A percentile compares a stretch with the other conserved stretches of the same genome.
Conservation (phyloP, 2,797 vertebrate genomes). For the Gymnothorax reevesii region DNA sequence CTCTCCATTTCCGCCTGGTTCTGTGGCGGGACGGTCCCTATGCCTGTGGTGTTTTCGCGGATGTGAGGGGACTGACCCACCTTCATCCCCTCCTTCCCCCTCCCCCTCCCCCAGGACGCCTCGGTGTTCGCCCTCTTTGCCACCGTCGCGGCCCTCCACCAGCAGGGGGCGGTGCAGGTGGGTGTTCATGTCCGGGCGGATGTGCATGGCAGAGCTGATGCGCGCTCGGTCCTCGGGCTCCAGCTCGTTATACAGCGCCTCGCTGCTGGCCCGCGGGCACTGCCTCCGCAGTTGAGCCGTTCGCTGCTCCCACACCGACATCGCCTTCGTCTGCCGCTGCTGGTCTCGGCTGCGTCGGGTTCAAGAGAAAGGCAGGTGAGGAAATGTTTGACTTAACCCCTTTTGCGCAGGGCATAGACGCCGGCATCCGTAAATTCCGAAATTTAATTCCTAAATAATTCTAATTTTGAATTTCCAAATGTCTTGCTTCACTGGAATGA, state of each 20-base stretch:
- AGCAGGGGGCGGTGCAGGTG: conserved; percentile 90
- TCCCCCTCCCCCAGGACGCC: conserved; percentile 34
- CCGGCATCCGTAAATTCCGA: too few relatives aligned
- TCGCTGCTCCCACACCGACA: conserved; percentile 96
- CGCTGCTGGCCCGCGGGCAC: conserved; percentile 87
- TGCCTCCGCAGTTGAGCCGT: conserved; percentile 91
- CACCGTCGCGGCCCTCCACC: conserved; percentile 74
- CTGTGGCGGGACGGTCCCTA: conserved; percentile 69
- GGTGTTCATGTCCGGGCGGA: conserved; percentile 91
- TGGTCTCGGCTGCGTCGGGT: conserved; percentile 80
- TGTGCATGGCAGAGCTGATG: conserved; percentile 80
- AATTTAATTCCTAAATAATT: too few relatives aligned
- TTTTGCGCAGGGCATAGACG: too few relatives aligned
- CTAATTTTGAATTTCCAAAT: too few relatives aligned
- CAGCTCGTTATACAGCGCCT: conserved; percentile 91
- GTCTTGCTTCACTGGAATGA: too few relatives aligned
- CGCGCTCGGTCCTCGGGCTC: conserved; percentile 86
- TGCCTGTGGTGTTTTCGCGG: conserved; percentile 77
- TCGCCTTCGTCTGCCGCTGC: conserved; percentile 83
- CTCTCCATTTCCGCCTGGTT: conserved; percentile 57
- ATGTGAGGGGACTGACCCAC: conserved; percentile 38
- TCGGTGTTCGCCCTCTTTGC: conserved; percentile 55
- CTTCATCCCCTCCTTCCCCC: conserved; percentile 39
- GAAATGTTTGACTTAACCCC: too few relatives aligned
- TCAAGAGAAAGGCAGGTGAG: neutral